A percentile compares a stretch with the other conserved stretches of the same genome.
These are phyloP conservation scores for Sphenopsis melanotis DNA, from an alignment of 2,797 vertebrate species.

Conservation along the genomic window DNA sequence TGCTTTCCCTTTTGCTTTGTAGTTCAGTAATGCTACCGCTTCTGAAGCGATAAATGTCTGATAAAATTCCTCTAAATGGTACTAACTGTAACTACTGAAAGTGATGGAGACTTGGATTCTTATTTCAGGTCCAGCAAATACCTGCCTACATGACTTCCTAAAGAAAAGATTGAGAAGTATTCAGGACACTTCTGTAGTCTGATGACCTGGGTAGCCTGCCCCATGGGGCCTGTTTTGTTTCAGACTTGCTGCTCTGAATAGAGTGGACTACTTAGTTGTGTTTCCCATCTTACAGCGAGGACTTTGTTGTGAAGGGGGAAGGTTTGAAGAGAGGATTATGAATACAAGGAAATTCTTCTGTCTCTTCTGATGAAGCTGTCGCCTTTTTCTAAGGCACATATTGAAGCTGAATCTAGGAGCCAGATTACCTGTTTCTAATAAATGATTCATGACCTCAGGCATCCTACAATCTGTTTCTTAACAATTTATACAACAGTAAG, in stretches of 20 bases:
- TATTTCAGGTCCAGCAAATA: neutral
- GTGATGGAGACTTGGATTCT: neutral
- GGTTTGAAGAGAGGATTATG: neutral
- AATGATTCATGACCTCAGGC: neutral
- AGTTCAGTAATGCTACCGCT: neutral
- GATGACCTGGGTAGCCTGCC: neutral
- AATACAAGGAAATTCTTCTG: neutral
- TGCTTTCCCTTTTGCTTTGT: neutral
- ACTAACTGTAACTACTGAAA: neutral
- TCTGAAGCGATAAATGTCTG: neutral
- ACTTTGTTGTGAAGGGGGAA: neutral
- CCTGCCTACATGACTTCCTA: neutral
- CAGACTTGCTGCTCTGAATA: neutral
- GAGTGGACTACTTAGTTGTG: neutral
- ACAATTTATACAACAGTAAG: neutral
- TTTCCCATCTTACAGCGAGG: neutral
- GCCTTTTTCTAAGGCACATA: neutral
- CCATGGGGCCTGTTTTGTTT: slow-evolving; percentile 8
- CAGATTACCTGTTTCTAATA: neutral
- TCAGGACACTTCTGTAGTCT: neutral
- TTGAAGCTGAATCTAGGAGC: neutral
- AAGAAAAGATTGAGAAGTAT: neutral
- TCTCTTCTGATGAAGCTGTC: neutral
- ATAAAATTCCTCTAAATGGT: neutral
- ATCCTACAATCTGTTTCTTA: neutral